Evolutionary conservation across 2,113 vertebrate genomes (phyloP).

Genomic region (Triplophysa dalaica): DNA sequence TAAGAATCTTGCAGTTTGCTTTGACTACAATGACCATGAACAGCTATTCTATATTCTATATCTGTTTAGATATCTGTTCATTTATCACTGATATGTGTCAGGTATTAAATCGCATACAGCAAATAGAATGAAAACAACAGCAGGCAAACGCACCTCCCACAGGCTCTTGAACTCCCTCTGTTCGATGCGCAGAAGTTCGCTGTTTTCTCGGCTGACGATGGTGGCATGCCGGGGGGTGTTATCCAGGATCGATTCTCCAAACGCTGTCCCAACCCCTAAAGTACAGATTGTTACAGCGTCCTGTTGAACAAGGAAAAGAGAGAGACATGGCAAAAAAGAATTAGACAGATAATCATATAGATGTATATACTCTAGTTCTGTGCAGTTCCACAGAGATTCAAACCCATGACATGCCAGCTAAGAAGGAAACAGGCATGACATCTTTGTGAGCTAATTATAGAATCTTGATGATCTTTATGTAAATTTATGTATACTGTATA

Average conservation of each 20-base stretch:
- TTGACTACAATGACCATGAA: no score
- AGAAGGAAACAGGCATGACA: neutral
- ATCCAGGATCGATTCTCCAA: slow-evolving; percentile 97
- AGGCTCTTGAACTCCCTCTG: slow-evolving; percentile 97
- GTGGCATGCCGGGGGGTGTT: slow-evolving; percentile 98
- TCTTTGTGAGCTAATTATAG: slow-evolving; percentile 6
- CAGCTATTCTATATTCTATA: no score
- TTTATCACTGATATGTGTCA: neutral
- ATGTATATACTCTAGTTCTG: no score
- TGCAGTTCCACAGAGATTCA: no score
- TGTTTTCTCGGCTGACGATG: slow-evolving; percentile 92
- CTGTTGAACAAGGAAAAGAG: slow-evolving; percentile 63
- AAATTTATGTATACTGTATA: neutral
- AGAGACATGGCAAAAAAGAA: neutral
- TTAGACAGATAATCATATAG: no score
- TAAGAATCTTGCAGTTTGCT: no score
- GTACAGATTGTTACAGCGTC: slow-evolving; percentile 97
- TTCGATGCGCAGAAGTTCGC: slow-evolving; percentile 93
- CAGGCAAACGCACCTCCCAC: slow-evolving; percentile 86
- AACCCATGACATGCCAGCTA: no score
- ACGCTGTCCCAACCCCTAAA: slow-evolving; percentile 93
- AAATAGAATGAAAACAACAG: neutral
- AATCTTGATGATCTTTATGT: neutral
- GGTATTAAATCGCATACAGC: neutral
- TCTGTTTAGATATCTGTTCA: no score